phyloP scores from a whole-genome alignment of 2,888 invertebrate genomes.

The Pollenia labialis region DNA sequence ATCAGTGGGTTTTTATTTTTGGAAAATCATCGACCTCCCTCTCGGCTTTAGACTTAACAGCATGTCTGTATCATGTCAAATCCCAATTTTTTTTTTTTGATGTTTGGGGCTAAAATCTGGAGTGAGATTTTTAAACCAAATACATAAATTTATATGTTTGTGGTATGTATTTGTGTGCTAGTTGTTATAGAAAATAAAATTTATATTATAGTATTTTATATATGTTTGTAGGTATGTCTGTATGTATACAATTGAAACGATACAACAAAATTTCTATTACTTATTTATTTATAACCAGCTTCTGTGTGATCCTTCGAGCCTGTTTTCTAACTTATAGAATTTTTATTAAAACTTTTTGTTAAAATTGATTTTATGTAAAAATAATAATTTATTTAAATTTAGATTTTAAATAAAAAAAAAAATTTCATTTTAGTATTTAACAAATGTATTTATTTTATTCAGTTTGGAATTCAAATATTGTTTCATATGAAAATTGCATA shows the following conservation, averaged over 20 bases:
- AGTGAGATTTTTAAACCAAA: constrained; percentile 32
- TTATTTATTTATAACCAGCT: constrained; percentile 44
- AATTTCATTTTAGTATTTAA: not conserved
- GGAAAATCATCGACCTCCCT: not conserved
- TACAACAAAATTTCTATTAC: not conserved
- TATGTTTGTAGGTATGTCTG: not conserved
- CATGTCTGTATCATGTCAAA: not conserved
- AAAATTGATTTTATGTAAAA: constrained; percentile 68
- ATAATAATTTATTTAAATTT: constrained; percentile 69
- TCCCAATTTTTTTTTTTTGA: not conserved
- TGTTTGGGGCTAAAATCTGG: not conserved
- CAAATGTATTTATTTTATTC: constrained; percentile 1
- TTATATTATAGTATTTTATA: not conserved
- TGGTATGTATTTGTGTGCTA: constrained; percentile 12
- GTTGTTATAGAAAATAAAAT: constrained; percentile 20
- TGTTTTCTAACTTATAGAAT: constrained; percentile 66
- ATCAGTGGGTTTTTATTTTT: not conserved
- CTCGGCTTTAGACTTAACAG: not conserved
- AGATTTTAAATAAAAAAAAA: constrained; percentile 8
- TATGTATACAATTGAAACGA: no score
- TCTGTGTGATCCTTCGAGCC: constrained; percentile 62
- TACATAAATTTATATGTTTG: constrained; percentile 23
- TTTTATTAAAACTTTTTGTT: constrained; percentile 69
- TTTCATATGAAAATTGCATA: not conserved
- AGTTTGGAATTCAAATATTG: constrained; percentile 31